These are phyloP conservation scores for Cotesia typhae DNA, from an alignment of 1,140 invertebrate species.

Conservation along the genomic window DNA sequence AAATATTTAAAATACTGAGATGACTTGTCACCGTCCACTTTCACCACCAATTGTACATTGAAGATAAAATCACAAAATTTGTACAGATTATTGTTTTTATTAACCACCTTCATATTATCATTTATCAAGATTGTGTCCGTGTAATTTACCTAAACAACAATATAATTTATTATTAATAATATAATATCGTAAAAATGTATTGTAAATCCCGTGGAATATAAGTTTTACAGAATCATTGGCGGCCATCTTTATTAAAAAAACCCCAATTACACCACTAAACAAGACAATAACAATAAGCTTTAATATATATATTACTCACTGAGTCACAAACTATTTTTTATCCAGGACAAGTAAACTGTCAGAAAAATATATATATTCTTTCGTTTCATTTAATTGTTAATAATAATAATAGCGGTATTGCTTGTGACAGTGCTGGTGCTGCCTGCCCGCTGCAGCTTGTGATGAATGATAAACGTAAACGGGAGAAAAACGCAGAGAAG, in stretches of 20 bases:
- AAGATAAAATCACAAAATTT: no score
- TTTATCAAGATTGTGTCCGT: no score
- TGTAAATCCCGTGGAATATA: conserved; percentile 1
- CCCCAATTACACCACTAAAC: conserved; percentile 10
- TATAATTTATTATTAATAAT: background rate
- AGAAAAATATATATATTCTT: background rate
- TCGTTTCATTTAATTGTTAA: background rate
- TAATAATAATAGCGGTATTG: no score
- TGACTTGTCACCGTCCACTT: background rate
- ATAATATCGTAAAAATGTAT: background rate
- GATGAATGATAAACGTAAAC: no score
- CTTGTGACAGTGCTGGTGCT: no score
- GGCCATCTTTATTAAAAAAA: conserved; percentile 29
- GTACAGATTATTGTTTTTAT: no score
- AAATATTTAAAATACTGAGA: conserved; percentile 1
- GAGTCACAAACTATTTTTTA: conserved; percentile 4
- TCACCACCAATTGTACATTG: background rate
- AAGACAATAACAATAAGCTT: conserved; percentile 15
- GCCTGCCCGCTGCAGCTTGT: no score
- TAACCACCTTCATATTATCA: no score
- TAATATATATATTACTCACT: conserved; percentile 13
- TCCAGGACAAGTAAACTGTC: background rate
- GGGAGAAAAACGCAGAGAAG: no score
- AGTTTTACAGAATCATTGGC: conserved; percentile 29
- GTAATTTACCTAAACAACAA: background rate